Conservation (phyloP, 2,888 invertebrate species). For the Drosophila bunnanda region DNA sequence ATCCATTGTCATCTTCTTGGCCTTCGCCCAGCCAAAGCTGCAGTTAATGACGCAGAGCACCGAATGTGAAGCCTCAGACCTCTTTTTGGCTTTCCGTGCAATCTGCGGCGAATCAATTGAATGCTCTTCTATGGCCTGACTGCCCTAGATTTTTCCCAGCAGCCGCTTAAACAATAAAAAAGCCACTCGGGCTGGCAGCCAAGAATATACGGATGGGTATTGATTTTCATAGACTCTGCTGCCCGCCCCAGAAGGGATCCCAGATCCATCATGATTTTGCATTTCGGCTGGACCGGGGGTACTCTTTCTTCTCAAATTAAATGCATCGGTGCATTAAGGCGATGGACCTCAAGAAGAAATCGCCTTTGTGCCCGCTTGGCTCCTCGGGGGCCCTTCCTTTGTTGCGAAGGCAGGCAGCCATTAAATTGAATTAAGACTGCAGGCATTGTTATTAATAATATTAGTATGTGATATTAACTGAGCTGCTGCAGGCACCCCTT, state of each 20-base stretch:
- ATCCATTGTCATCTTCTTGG: conserved; percentile 42
- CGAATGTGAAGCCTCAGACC: conserved; percentile 14
- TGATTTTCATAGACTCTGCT: conserved; percentile 51
- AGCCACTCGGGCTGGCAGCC: conserved; percentile 49
- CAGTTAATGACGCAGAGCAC: conserved; percentile 26
- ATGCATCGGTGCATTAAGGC: conserved; percentile 46
- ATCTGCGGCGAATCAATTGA: conserved; percentile 44
- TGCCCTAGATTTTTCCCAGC: conserved; percentile 42
- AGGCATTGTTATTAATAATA: conserved; percentile 55
- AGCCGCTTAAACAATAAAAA: conserved; percentile 63
- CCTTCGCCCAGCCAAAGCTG: conserved; percentile 23
- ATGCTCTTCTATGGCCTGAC: conserved; percentile 40
- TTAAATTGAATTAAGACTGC: conserved; percentile 59
- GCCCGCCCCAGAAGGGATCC: neutral
- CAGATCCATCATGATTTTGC: conserved; percentile 11
- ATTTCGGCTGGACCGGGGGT: conserved; percentile 14
- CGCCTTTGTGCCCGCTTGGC: conserved; percentile 19
- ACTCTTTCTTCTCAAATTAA: conserved; percentile 52
- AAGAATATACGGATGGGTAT: conserved; percentile 44
- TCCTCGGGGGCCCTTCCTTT: conserved; percentile 26
- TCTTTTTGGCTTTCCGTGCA: conserved; percentile 16
- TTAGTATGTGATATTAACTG: conserved; percentile 44
- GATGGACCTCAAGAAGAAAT: conserved; percentile 28
- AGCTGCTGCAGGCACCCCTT: conserved; percentile 15
- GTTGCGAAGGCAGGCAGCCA: conserved; percentile 37